Conservation (phyloP, 2,888 invertebrate genomes). For the Pardosa pseudoannulata region DNA sequence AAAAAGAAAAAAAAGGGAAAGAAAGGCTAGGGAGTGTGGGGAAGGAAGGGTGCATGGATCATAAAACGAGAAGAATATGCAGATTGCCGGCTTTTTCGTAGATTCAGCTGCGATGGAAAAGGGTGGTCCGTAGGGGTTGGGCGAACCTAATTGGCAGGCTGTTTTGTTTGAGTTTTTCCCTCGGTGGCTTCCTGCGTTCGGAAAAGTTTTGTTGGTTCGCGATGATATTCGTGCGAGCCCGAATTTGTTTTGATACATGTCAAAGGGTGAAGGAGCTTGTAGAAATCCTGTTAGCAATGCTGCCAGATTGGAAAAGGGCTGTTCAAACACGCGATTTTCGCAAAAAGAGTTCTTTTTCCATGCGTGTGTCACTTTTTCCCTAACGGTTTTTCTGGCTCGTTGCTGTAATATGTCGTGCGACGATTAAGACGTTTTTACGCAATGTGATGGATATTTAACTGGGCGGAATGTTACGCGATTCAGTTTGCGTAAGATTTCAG, state of each 20-base stretch:
- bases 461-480: too few species aligned
- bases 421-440: too few species aligned
- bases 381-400: background rate
- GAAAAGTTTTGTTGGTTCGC: too few species aligned
- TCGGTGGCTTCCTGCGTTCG: background rate
- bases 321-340: conserved; percentile 6
- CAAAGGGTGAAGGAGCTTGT: background rate
- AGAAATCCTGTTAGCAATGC: conserved; percentile 8
- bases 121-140: conserved; percentile 53
- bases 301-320: background rate
- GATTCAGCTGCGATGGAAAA: conserved; percentile 40
- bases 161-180: conserved; percentile 48
- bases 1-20: conserved; percentile 9
- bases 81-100: conserved; percentile 41
- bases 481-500: too few species aligned
- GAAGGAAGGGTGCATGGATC: conserved; percentile 28
- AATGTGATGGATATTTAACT: too few species aligned
- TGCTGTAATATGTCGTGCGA: too few species aligned
- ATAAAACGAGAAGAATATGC: conserved; percentile 53
- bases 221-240: background rate
- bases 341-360: background rate
- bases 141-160: conserved; percentile 62
- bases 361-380: background rate
- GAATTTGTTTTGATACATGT: conserved; percentile 12
- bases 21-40: background rate